phyloP scores from a whole-genome alignment of 1,140 invertebrate species.

The Nasonia vitripennis region DNA sequence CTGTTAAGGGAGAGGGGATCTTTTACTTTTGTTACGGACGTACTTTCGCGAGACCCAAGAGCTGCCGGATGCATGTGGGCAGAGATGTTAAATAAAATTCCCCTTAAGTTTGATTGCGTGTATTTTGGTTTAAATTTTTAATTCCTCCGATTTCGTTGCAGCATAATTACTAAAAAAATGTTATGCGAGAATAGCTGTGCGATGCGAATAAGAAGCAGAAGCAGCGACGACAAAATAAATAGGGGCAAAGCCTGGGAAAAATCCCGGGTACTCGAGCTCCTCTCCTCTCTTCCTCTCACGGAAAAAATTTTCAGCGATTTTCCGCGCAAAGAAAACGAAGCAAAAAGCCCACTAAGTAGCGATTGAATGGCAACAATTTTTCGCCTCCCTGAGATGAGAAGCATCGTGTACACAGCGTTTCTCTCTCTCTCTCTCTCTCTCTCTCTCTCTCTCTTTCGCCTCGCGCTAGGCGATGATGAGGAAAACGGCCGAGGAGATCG shows the following conservation, averaged over 20 bases:
- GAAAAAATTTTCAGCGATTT: conserved; percentile 9
- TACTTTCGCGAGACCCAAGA: neutral
- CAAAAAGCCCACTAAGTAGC: neutral
- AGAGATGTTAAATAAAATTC: neutral
- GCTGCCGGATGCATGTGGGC: neutral
- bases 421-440: neutral
- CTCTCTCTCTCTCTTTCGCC: neutral
- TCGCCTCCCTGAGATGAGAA: neutral
- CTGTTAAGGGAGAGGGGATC: neutral
- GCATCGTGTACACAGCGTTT: neutral
- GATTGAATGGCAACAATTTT: conserved; percentile 3
- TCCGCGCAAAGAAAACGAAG: conserved; percentile 1
- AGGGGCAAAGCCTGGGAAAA: neutral
- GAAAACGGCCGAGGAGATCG: neutral
- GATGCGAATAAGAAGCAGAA: neutral
- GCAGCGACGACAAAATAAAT: neutral
- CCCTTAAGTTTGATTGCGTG: neutral
- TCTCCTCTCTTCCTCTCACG: neutral
- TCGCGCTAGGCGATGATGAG: neutral
- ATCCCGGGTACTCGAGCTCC: neutral
- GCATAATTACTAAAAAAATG: no score
- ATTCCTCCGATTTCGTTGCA: no score
- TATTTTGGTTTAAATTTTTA: no score
- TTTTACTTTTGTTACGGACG: conserved; percentile 19
- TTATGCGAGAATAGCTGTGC: neutral